Evolutionary conservation across 2,888 invertebrate genomes (phyloP).

Genomic region (Spialia ferax): DNA sequence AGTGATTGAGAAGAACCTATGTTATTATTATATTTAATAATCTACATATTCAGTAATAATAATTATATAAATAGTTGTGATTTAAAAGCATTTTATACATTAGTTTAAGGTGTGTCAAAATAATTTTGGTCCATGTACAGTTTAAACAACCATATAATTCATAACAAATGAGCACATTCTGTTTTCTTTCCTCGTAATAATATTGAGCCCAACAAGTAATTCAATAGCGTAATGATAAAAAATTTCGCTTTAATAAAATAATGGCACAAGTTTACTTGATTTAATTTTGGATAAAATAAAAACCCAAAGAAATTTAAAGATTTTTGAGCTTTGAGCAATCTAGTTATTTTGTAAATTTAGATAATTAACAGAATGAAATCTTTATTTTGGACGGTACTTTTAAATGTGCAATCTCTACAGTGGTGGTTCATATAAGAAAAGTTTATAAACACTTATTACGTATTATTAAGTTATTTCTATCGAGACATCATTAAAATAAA

Average conservation of each 20-base stretch:
- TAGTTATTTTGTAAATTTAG: conserved; percentile 1
- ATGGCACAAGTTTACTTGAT: background rate
- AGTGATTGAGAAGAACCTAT: background rate
- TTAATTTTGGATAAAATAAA: background rate
- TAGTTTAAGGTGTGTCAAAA: background rate
- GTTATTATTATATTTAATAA: background rate
- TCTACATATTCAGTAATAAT: background rate
- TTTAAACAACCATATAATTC: background rate
- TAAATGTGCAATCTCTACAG: conserved; percentile 22
- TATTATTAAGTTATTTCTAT: background rate
- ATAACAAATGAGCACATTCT: background rate
- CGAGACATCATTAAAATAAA: background rate
- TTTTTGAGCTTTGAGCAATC: background rate
- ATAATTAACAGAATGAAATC: background rate
- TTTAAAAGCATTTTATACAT: background rate
- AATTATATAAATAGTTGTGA: background rate
- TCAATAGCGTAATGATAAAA: background rate
- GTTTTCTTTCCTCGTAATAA: background rate
- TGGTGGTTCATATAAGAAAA: background rate
- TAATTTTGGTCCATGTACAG: background rate
- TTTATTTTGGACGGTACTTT: conserved; percentile 20
- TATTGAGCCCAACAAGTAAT: background rate
- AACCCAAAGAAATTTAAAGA: background rate
- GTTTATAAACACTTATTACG: background rate
- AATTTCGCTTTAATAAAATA: background rate